Conservation (phyloP, 1,140 invertebrate species). For the Camponotus pennsylvanicus region DNA sequence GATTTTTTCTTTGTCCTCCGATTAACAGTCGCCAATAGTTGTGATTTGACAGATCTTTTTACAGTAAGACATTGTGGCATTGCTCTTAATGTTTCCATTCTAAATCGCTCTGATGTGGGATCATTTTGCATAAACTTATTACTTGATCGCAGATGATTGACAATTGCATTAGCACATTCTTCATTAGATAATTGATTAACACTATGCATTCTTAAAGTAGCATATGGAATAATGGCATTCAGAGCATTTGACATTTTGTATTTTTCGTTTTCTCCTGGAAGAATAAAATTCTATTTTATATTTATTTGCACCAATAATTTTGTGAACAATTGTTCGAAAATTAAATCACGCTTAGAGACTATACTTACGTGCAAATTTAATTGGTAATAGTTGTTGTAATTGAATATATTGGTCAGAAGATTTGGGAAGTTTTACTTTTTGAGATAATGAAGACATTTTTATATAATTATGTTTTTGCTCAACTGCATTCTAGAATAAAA, state of each 20-base stretch:
- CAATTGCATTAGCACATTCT: constrained; percentile 86
- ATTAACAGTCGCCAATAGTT: constrained; percentile 87
- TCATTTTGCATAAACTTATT: constrained; percentile 88
- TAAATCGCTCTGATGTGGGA: constrained; percentile 86
- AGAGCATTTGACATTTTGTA: neutral
- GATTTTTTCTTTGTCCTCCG: constrained; percentile 85
- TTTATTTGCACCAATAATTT: neutral
- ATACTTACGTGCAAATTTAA: constrained; percentile 15
- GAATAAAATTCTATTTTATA: neutral
- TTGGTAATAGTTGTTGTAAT: constrained; percentile 32
- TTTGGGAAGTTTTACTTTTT: neutral
- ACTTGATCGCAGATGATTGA: constrained; percentile 88
- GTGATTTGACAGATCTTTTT: constrained; percentile 88
- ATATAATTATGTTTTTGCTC: neutral
- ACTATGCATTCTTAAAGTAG: constrained; percentile 59
- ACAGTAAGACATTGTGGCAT: constrained; percentile 89
- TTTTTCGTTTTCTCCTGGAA: constrained; percentile 10
- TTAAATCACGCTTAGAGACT: neutral
- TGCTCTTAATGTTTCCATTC: constrained; percentile 88
- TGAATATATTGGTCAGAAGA: constrained; percentile 17
- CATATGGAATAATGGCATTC: constrained; percentile 54
- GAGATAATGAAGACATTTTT: neutral
- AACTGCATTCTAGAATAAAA: neutral
- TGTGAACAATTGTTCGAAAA: neutral
- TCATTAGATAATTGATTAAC: constrained; percentile 69